Evolutionary conservation across 2,888 invertebrate genomes (phyloP).

Genomic region (Macaria notata): DNA sequence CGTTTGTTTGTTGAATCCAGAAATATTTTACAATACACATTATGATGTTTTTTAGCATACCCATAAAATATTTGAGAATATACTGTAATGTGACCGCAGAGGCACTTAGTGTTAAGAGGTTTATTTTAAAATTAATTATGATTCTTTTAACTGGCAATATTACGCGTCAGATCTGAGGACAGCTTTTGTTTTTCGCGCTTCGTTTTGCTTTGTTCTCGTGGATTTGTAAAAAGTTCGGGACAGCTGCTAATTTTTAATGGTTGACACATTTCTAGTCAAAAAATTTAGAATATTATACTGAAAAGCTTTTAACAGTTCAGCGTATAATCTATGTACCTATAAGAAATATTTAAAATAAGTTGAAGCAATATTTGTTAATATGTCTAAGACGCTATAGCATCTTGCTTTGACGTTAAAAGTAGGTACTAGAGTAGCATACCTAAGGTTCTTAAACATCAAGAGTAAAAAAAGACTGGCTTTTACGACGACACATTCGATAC

Average conservation of each 20-base stretch:
- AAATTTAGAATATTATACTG: too few species aligned
- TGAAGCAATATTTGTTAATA: too few species aligned
- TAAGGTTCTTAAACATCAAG: too few species aligned
- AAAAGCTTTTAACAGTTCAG: too few species aligned
- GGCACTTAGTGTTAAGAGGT: constrained; percentile 37
- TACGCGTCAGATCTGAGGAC: constrained; percentile 36
- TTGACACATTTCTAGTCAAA: background rate
- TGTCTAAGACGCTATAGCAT: too few species aligned
- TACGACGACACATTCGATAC: too few species aligned
- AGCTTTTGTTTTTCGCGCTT: constrained; percentile 31
- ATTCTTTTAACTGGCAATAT: constrained; percentile 43
- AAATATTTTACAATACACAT: constrained; percentile 14
- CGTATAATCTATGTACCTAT: too few species aligned
- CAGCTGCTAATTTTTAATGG: constrained; percentile 30
- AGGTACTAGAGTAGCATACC: too few species aligned
- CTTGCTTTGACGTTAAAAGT: too few species aligned
- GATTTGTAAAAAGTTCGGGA: constrained; percentile 18
- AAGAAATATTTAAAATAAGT: too few species aligned
- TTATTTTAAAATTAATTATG: constrained; percentile 48
- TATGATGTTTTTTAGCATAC: constrained; percentile 15
- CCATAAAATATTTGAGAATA: constrained; percentile 25
- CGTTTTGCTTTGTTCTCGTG: constrained; percentile 23
- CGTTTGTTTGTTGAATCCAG: constrained; percentile 12
- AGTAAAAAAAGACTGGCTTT: too few species aligned
- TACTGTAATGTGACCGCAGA: constrained; percentile 17